Evolutionary conservation across 2,797 vertebrate species (phyloP).

Genomic region (Rhinichthys osculus): DNA sequence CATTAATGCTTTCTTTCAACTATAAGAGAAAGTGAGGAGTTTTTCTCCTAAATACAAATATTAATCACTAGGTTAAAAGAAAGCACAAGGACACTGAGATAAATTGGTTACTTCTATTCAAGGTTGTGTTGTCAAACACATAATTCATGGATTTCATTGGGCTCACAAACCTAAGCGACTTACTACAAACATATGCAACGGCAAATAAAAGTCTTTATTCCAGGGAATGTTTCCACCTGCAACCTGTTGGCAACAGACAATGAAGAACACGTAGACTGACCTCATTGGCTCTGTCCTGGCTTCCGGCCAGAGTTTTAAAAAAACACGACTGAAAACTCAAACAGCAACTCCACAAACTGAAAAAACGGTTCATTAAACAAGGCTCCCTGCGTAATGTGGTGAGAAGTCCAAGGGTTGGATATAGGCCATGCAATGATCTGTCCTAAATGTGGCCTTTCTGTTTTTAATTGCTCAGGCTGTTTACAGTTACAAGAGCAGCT

Average conservation of each 20-base stretch:
- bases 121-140: not conserved
- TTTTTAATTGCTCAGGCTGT: conserved; percentile 49
- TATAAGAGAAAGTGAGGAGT: conserved; percentile 1
- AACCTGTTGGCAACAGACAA: conserved; percentile 73
- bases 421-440: conserved; percentile 14
- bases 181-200: conserved; percentile 62
- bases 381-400: conserved; percentile 1
- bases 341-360: conserved; percentile 3
- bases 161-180: not conserved
- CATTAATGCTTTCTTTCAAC: not conserved
- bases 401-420: conserved; percentile 20
- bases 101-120: not conserved
- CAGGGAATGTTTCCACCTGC: conserved; percentile 70
- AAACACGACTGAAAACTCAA: conserved; percentile 1
- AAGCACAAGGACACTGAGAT: not conserved
- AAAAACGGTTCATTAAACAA: conserved; percentile 34
- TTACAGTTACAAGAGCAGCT: conserved; percentile 43
- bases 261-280: conserved; percentile 17
- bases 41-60: not conserved
- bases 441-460: conserved; percentile 38
- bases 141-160: not conserved
- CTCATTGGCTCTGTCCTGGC: conserved; percentile 5
- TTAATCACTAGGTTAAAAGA: not conserved
- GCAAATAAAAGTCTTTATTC: conserved; percentile 67
- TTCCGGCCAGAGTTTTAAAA: conserved; percentile 25